phyloP scores from a whole-genome alignment of 2,113 vertebrate species.

The Sinocyclocheilus grahami region DNA sequence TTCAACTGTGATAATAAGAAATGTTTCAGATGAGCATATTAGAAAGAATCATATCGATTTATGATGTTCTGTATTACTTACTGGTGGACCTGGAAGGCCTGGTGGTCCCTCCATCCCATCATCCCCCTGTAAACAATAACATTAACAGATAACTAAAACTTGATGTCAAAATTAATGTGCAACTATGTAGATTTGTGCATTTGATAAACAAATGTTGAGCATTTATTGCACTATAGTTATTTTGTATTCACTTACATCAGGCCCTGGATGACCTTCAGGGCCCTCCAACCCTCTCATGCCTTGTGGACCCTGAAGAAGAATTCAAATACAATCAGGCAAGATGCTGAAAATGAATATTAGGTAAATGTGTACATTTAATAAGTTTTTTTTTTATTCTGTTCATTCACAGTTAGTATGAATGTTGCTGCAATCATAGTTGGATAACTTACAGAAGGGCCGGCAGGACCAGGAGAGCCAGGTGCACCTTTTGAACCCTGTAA shows the following conservation, averaged over 20 bases:
- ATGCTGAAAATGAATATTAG: background rate
- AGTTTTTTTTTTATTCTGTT: background rate
- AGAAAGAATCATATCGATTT: background rate
- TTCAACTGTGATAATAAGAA: background rate
- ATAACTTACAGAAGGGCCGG: constrained; percentile 78
- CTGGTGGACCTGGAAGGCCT: constrained; percentile 75
- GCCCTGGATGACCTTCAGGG: constrained; percentile 75
- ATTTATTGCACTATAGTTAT: background rate
- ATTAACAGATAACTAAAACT: background rate
- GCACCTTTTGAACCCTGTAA: constrained; percentile 78
- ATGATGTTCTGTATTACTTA: constrained; percentile 64
- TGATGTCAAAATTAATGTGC: background rate
- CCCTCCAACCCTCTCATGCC: constrained; percentile 78
- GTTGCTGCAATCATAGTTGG: background rate
- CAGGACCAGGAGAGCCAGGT: constrained; percentile 72
- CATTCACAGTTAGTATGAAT: background rate
- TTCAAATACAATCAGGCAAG: constrained; percentile 28
- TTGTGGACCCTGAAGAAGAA: constrained; percentile 73
- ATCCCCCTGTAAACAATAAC: constrained; percentile 76
- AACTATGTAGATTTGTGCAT: background rate
- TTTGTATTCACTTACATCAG: constrained; percentile 74
- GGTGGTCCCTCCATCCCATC: constrained; percentile 74
- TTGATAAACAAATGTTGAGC: background rate
- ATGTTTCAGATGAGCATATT: background rate
- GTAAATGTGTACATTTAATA: background rate